These are phyloP conservation scores for Lichenostomus cassidix DNA, from an alignment of 2,113 vertebrate genomes.

Conservation along the genomic window DNA sequence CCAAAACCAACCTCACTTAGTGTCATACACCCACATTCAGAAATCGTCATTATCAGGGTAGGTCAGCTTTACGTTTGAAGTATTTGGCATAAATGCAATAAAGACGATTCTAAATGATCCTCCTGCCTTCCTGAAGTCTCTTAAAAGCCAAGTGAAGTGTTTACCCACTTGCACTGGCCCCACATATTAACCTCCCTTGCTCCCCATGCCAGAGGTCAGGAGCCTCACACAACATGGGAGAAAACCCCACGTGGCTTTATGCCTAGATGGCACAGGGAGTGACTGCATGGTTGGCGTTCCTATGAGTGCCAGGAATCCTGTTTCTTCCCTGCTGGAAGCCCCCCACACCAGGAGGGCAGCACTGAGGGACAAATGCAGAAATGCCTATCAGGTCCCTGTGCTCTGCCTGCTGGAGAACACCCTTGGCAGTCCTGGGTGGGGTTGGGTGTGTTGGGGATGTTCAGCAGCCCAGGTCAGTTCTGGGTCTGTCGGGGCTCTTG, in stretches of 20 bases:
- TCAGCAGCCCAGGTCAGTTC: neutral
- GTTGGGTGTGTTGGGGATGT: accelerated
- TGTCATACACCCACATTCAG: neutral
- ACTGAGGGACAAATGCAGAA: accelerated
- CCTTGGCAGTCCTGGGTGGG: accelerated
- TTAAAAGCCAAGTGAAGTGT: neutral
- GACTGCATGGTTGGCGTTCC: neutral
- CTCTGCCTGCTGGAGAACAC: neutral
- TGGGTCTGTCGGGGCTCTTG: accelerated
- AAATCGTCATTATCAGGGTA: neutral
- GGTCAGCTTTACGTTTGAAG: neutral
- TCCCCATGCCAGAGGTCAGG: accelerated
- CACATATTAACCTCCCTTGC: neutral
- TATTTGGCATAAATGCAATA: neutral
- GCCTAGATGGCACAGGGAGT: neutral
- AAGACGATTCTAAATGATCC: neutral
- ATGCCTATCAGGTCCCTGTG: no score
- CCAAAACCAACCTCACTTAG: neutral
- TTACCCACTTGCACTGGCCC: neutral
- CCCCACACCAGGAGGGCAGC: neutral
- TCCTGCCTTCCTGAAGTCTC: neutral
- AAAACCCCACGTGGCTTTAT: neutral
- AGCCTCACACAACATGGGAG: accelerated
- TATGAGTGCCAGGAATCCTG: neutral
- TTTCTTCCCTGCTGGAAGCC: neutral